Evolutionary conservation across 53 echinoderm and acorn worm species (phyloP), one percentile per base, ranked within the genome.

Genomic region (Actinopyga echinites): DNA sequence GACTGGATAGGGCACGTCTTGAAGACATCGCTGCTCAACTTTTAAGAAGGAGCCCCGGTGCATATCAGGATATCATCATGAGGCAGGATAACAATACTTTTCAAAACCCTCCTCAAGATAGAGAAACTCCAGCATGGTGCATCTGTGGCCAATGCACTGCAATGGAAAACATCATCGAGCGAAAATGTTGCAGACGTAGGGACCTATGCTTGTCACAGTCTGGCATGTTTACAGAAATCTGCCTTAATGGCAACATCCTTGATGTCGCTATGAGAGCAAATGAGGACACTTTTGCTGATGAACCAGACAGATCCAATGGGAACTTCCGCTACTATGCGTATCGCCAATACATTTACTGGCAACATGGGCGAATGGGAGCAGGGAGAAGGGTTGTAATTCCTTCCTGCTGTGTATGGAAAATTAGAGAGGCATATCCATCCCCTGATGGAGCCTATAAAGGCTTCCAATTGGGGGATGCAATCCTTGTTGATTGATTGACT

Each of bases 391-490:
- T 79, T 20, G 43, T 89, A 22, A 85, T 85, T 30, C 85, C 67
- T 75, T 89, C 79, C 25, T 89, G 89, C 43, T 58, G 65, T 66
- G 85, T 85, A 36, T 89, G 80, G 85, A 59, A 65, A 22, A 79
- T 85, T 22, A 30, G 81, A 32, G 62, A 68, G 11, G 56, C 22
- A 8, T 89, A 61, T 79, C 88, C 75, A 37, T 62, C 81, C 31
- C 31, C 61, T 32, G 40, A 59, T 63, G 43, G 38, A 63, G 12
- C 17, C 19, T 81, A 81, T 34, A 59, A 30, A 61, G 63, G 81
- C 4, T 81, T 81, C 60, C 29, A 81, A 28, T 30, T 75, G 52
- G 75, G 29, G 26, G 75, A 75, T 45, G 75, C 53, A 28, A 29
- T 75, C 25, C 75, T 75, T 55, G 26, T 52, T 24, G 54, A 75